Evolutionary conservation across 2,113 vertebrate genomes (phyloP), one percentile per base, ranked within the genome.

Genomic region (Shinisaurus crocodilurus): DNA sequence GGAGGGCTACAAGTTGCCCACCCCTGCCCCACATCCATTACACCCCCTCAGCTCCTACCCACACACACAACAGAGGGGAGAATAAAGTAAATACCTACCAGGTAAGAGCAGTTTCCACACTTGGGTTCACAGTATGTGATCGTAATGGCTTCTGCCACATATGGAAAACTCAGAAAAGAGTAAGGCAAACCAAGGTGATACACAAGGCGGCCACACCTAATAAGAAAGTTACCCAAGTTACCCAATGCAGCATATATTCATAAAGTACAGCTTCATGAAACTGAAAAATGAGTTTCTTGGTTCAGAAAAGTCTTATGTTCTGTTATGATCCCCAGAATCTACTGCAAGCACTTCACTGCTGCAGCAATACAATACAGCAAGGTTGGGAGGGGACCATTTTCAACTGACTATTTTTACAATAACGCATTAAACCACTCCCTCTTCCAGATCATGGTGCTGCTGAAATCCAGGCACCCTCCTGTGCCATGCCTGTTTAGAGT

Each of bases 161-260:
- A 97, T 0, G 96, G 96, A 3, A 97, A 96, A 70, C 92, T 96
- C 86, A 99, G 97, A 95, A 98, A 96, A 91, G 98, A 96, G 76
- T 98, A 98, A 43, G 99, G 99, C 88, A 99, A 96, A 40, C 97
- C 97, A 91, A 99, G 96, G 67, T 98, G 98, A 77, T 97, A 96
- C 2, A 98, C 98, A 5, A 99, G 98, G 93, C 97, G 98, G 18
- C 99, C 98, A 12, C 99, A 99, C 93, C 99, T 99, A 92, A 79
- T 60, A 90, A 88, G 10, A 95, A 43, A 93, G 95, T 16, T 3
- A 74, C 4, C 67, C 23, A 85, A 48, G 12, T 95, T 86, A 92
- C 3, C 29, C n/a, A 85, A 18, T 69, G 6, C 18, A 74, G 3
- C 32, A 70, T 80, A 43, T 29, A 69, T 65, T n/a, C 82, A 48